Evolutionary conservation across 2,888 invertebrate species (phyloP), one percentile per base, ranked within the genome.

Genomic region (Amiota communis): DNA sequence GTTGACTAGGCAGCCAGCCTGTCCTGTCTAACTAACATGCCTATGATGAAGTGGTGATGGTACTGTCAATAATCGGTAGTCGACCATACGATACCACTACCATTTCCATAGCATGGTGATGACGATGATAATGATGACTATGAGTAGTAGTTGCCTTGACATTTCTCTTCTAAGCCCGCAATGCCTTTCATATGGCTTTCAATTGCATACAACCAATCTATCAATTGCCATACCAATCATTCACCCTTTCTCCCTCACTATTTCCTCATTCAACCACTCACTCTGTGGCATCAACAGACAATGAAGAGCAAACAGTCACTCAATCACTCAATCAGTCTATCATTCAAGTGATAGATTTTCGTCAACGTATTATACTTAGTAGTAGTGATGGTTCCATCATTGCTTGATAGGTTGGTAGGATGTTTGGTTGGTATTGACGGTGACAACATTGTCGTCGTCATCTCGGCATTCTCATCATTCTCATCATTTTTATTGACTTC

Each of bases 401-500:
- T 36, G 36, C 23, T 59, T 59, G 17, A 59, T 23, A 59, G n/a
- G 59, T 23, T 59, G 17, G 17, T 11, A 17, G 9, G 6, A 59
- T 59, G 59, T 1, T 17, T 36, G 36, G 36, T 36, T 6, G 36
- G 3, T 36, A 36, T 36, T 36, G 36, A 36, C 36, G 36, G 36
- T 36, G 36, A 36, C 36, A 36, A 36, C 36, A 36, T 36, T 36
- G 36, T 36, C 36, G 36, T 36, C 6, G 36, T 36, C 36, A 36
- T 36, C 36, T 36, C 74, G 49, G 73, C 75, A 64, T 69, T 74
- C 17, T 67, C 72, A 36, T 70, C 61, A 64, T 69, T 74, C n/a
- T 67, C 72, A 36, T 70, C 61, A 13, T 64, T 73, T 67, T 75
- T 77, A 15, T 77, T 75, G 63, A 71, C 63, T 71, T 20, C 48